Conservation (phyloP, 2,888 invertebrate species). For the Pherbina coryleti region DNA sequence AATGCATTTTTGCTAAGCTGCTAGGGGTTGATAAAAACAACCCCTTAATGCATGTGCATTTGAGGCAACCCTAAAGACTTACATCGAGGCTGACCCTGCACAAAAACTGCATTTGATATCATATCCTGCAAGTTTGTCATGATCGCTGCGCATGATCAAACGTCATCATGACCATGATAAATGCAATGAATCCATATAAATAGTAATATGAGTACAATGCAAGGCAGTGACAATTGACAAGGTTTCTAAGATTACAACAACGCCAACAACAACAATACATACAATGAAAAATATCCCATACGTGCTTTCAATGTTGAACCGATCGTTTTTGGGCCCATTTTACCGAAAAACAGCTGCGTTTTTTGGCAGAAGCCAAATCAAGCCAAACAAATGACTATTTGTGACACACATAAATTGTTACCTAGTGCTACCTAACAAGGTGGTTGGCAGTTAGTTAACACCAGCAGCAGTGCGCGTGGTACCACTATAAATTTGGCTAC, state of each 20-base stretch:
- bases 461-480: too few relatives aligned
- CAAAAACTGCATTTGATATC: neutral
- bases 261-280: neutral
- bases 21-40: too few relatives aligned
- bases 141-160: neutral
- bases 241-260: constrained; percentile 1
- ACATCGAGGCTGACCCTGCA: too few relatives aligned
- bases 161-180: neutral
- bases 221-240: neutral
- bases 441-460: too few relatives aligned
- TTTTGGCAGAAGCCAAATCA: constrained; percentile 9
- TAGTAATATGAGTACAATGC: neutral
- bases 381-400: neutral
- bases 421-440: too few relatives aligned
- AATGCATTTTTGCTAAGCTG: too few relatives aligned
- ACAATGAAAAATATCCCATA: neutral
- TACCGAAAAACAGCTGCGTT: neutral
- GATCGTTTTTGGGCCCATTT: neutral
- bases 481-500: too few relatives aligned
- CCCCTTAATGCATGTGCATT: too few relatives aligned
- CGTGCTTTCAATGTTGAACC: neutral
- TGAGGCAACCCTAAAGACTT: too few relatives aligned
- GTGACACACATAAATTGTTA: too few relatives aligned
- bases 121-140: neutral
- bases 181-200: constrained; percentile 7